Evolutionary conservation across 2,113 vertebrate species (phyloP), one percentile per base, ranked within the genome.

Genomic region (Mormoops blainvillei): DNA sequence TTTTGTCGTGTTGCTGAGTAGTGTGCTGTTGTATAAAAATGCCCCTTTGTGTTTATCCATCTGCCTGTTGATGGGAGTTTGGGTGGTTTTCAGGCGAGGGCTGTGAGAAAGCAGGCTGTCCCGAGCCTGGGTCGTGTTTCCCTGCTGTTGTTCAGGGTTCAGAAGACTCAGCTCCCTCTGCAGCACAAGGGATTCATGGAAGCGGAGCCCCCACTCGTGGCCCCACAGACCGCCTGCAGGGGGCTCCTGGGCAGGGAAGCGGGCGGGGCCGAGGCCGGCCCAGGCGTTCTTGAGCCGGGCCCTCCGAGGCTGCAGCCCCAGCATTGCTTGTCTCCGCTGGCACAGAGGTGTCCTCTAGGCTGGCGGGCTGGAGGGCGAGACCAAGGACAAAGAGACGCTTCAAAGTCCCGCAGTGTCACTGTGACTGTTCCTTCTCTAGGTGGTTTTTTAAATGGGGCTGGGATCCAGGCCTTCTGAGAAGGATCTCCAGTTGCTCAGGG

Each of bases 311-410:
- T 10, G 4, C 10, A 15, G 31, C 43, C 38, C 41, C 8, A 1
- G 22, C 18, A 31, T 24, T 0, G 0, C 31, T 63, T 3, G 11
- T 52, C 48, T 89, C 45, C 2, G 16, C 28, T 65, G 5, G 0
- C 52, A 31, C 50, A 13, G 43, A 28, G 41, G 5, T 0, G 2
- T n/a, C 31, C 31, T 16, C 7, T 3, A 11, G 19, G 45, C 74
- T 7, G 0, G 22, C 0, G 15, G 18, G n/a, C 89, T 48, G 9
- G 28, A 9, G 31, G 45, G 19, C 2, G 5, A 88, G 56, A 28
- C 14, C 0, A 0, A 22, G 50, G 67, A 33, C 0, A 0, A 36
- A 33, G 19, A 7, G 14, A 31, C 1, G 0, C 20, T 0, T 31
- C 26, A 0, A 7, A 16, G 31, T 31, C 54, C 63, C 4, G 2